These are phyloP conservation scores for Labeo rohita DNA, from an alignment of 2,113 vertebrate species.

Conservation along the genomic window DNA sequence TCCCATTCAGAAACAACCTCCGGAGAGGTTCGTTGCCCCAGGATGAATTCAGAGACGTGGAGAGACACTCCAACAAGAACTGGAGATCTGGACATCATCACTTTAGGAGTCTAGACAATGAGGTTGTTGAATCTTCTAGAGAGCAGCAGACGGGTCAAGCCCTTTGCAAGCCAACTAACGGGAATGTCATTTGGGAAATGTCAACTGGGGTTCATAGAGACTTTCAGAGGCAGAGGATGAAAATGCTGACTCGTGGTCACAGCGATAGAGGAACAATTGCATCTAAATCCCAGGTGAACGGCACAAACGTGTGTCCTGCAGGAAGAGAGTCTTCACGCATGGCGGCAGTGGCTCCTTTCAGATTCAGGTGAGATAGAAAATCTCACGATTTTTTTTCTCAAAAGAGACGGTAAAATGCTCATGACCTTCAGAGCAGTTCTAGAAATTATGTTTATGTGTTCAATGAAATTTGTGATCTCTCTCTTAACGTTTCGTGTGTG, in stretches of 20 bases:
- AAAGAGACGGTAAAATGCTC: too few species aligned
- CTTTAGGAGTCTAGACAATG: slow-evolving; percentile 67
- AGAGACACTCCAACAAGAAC: slow-evolving; percentile 72
- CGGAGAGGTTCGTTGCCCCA: slow-evolving; percentile 60
- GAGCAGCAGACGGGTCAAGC: slow-evolving; percentile 41
- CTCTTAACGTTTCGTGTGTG: neutral
- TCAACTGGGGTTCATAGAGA: neutral
- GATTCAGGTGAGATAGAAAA: slow-evolving; percentile 78
- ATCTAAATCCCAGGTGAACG: slow-evolving; percentile 41
- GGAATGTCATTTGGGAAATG: slow-evolving; percentile 62
- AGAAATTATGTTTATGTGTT: too few species aligned
- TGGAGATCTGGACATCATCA: slow-evolving; percentile 70
- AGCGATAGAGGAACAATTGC: slow-evolving; percentile 37
- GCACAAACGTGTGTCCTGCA: slow-evolving; percentile 51
- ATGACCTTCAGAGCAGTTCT: too few species aligned
- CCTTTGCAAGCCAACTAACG: slow-evolving; percentile 63
- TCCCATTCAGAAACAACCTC: slow-evolving; percentile 71
- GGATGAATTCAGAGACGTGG: slow-evolving; percentile 62
- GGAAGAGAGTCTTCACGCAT: slow-evolving; percentile 67
- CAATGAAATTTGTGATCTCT: neutral
- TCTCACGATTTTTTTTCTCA: too few species aligned
- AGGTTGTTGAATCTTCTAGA: slow-evolving; percentile 19
- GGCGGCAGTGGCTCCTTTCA: slow-evolving; percentile 77
- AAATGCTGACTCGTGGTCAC: slow-evolving; percentile 45
- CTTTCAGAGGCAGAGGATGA: slow-evolving; percentile 30